Evolutionary conservation across 2,888 invertebrate species (phyloP), one percentile per base, ranked within the genome.

Genomic region (Tipula unca): DNA sequence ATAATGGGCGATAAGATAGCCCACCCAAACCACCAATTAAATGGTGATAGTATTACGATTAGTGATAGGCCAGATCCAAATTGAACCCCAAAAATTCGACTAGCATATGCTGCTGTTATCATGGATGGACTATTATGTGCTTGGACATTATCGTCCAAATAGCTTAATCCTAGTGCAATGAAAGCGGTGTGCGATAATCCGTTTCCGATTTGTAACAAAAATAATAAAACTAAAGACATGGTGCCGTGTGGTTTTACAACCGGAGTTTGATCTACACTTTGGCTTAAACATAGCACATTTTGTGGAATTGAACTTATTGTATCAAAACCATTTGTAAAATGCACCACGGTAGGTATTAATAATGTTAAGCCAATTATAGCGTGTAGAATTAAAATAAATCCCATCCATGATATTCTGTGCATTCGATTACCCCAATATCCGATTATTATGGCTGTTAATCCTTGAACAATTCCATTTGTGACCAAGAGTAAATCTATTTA

Each of bases 61-160:
- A 91, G 88, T 0, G 91, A 89, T n/a, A 91, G 85, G 1, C 89
- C 87, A 0, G 90, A 89, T 3, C 92, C 92, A 14, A 89, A 85
- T 87, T 91, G 91, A n/a, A 90, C 87, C 0, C 91, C 91, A 83
- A 89, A 87, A 0, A 90, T 88, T n/a, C 89, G 88, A 0, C 90
- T 89, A 0, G 89, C 90, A 36, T 91, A 85, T 0, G 88, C 89
- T 0, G 89, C 88, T 0, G 91, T 92, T 86, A 92, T 90, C 36
- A 90, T 90, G 0, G 91, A 90, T 0, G 93, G 91, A 86, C 92
- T 91, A 84, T 92, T 91, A 85, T 91, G 90, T 25, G 90, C 91
- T 29, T 91, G 90, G 0, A 93, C 92, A 88, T 94, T 94, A 87
- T 94, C 94, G 86, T 94, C 94, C 8, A 94, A 90, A 87, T 93